Evolutionary conservation across 92 coral and sea anemone genomes (phyloP).

Genomic region (Isaurus tuberculatus): DNA sequence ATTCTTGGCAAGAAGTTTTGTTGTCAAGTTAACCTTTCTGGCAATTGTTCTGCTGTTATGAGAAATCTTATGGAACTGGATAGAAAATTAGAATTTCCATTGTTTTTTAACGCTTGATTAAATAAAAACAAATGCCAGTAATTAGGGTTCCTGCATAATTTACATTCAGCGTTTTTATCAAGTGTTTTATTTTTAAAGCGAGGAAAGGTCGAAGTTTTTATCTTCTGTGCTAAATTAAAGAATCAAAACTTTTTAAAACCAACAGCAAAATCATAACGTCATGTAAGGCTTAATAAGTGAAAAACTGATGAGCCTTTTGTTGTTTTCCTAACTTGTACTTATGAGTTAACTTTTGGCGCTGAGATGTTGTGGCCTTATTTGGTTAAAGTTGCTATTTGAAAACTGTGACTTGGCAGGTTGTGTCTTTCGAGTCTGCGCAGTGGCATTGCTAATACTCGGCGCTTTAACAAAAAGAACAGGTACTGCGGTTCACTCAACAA

Average conservation of each 20-base stretch:
- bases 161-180: not conserved
- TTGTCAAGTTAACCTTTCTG: not conserved
- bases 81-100: not conserved
- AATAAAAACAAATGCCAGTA: not conserved
- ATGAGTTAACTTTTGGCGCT: conserved; percentile 21
- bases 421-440: conserved; percentile 31
- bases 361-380: not conserved
- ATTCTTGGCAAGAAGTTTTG: conserved; percentile 19
- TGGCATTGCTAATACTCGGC: not conserved
- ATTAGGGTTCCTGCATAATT: not conserved
- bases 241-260: not conserved
- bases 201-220: not conserved
- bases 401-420: conserved; percentile 38
- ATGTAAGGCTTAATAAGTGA: not conserved
- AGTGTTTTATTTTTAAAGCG: not conserved
- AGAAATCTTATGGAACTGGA: not conserved
- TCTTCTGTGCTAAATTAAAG: not conserved
- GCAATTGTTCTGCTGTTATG: not conserved
- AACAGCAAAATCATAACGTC: not conserved
- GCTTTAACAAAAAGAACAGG: conserved; percentile 39
- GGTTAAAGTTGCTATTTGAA: conserved; percentile 17
- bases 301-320: not conserved
- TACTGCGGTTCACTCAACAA: conserved; percentile 16
- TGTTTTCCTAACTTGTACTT: conserved; percentile 20
- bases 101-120: not conserved